Evolutionary conservation across 2,888 invertebrate species (phyloP), one percentile per base, ranked within the genome.

Genomic region (Barypeithes pellucidus): DNA sequence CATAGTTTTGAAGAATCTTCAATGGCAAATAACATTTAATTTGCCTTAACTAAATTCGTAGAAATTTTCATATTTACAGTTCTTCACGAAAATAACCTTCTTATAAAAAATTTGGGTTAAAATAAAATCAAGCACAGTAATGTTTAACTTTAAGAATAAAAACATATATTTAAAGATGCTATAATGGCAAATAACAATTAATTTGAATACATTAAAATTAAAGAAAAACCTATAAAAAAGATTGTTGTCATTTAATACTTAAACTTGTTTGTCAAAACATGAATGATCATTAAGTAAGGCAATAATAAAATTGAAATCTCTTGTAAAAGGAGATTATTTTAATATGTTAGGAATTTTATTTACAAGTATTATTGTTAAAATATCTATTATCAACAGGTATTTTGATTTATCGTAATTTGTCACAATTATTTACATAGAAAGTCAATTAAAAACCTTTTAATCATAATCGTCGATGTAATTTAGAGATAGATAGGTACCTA

Each of bases 361-460:
- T 22, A 50, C 50, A 24, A n/a, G 50, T 50, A 50, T n/a, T n/a
- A 50, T 50, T 22, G 24, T 24, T 50, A 22, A 50, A 50, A 50
- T n/a, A 50, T 12, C 20, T 47, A 22, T 16, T 24, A 50, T 3
- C 4, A 24, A 24, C 11, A n/a, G 50, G 50, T 24, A n/a, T 24
- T 50, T 22, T 50, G 24, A 50, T 50, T 50, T 22, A n/a, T 50
- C 24, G 22, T 50, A 50, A 50, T 50, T 24, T 24, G 50, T 50
- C 22, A 50, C 50, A 22, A 50, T 50, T 50, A 24, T 50, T 16
- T 7, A 22, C 24, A 50, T 50, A 7, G 22, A 22, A n/a, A 24
- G 11, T 3, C 22, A 24, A 24, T 50, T 50, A 50, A 50, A 22
- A 22, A 50, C 12, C 50, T 22, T 24, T 50, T 50, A 24, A 50